Percentiles rank a stretch among this genome's conserved stretches.
These are phyloP conservation scores for Paragorgia papillata DNA, from an alignment of 92 coral and sea anemone species.

Conservation along the genomic window DNA sequence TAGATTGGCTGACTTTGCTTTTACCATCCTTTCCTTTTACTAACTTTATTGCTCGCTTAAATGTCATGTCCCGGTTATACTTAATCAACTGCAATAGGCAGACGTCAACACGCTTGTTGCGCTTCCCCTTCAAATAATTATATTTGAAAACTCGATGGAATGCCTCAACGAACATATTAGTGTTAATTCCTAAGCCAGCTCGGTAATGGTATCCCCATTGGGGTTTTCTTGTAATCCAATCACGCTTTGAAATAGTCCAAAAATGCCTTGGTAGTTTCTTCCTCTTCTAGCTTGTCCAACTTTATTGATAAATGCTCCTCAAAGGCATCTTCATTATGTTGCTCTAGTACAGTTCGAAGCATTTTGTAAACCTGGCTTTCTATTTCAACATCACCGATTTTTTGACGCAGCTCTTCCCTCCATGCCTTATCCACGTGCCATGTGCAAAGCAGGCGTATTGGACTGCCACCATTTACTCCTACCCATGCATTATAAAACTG, in stretches of 20 bases:
- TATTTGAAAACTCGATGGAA: constrained; percentile 15
- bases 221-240: not conserved
- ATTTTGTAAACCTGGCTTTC: constrained; percentile 47
- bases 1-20: too few relatives aligned
- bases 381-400: constrained; percentile 17
- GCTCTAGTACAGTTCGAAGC: constrained; percentile 42
- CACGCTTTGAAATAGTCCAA: constrained; percentile 1
- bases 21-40: constrained; percentile 61
- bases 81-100: constrained; percentile 1
- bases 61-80: constrained; percentile 46
- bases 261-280: not conserved
- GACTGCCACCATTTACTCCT: constrained; percentile 52
- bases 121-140: constrained; percentile 7
- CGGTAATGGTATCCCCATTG: not conserved
- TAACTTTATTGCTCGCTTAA: constrained; percentile 55
- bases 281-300: constrained; percentile 11
- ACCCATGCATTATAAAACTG: too few relatives aligned
- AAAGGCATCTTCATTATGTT: constrained; percentile 34
- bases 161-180: too few relatives aligned
- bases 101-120: not conserved
- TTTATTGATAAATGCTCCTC: constrained; percentile 11
- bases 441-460: constrained; percentile 40
- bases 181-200: too few relatives aligned
- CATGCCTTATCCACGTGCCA: too few relatives aligned
- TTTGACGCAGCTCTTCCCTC: constrained; percentile 39